phyloP scores from a whole-genome alignment of 2,888 invertebrate species.

The Podotricha telesiphe region DNA sequence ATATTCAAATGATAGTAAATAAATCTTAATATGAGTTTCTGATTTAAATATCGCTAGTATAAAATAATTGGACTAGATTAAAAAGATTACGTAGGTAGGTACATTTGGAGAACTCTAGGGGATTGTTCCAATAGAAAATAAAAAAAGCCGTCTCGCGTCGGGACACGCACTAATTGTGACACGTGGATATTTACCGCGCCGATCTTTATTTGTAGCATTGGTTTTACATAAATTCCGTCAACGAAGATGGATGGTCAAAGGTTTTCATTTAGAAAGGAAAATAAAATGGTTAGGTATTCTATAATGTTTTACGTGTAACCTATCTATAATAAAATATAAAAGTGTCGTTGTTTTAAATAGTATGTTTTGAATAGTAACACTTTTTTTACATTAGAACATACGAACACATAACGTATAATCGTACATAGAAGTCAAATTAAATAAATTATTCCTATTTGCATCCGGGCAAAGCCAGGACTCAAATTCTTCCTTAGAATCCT shows the following conservation, averaged over 20 bases:
- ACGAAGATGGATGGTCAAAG: slow-evolving; percentile 29
- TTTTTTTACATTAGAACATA: too few species aligned
- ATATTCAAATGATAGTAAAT: too few species aligned
- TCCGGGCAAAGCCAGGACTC: too few species aligned
- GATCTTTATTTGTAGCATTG: slow-evolving; percentile 59
- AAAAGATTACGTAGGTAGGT: not conserved
- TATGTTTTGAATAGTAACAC: too few species aligned
- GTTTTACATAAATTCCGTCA: slow-evolving; percentile 54
- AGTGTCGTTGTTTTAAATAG: too few species aligned
- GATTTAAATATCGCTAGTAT: too few species aligned
- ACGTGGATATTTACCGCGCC: slow-evolving; percentile 55
- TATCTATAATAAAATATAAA: not conserved
- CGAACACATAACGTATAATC: too few species aligned
- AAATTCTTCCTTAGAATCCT: too few species aligned
- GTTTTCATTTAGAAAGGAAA: slow-evolving; percentile 10
- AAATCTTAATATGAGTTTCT: too few species aligned
- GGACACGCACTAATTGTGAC: slow-evolving; percentile 61
- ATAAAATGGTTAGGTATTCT: slow-evolving; percentile 11
- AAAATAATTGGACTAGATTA: not conserved
- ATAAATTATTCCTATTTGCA: too few species aligned
- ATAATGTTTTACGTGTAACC: not conserved
- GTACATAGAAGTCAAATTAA: too few species aligned
- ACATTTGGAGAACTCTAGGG: not conserved
- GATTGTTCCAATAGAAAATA: slow-evolving; percentile 50
- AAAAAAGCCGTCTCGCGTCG: slow-evolving; percentile 52